Evolutionary conservation across 92 coral and sea anemone species (phyloP).

Genomic region (Heteractis magnifica): DNA sequence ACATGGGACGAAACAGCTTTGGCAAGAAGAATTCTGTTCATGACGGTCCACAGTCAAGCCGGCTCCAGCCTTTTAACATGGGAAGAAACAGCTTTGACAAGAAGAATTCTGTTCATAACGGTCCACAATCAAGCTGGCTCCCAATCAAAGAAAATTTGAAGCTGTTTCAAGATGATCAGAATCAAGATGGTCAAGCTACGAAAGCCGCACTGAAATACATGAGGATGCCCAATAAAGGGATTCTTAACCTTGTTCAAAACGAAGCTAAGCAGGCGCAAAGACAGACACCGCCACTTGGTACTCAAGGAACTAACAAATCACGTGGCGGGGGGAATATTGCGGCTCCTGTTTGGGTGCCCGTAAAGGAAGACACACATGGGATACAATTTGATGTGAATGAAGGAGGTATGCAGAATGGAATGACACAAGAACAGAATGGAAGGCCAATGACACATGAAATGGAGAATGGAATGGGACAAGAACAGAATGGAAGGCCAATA

Average conservation of each 20-base stretch:
- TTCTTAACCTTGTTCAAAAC: neutral
- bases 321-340: neutral
- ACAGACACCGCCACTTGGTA: neutral
- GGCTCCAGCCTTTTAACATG: neutral
- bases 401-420: neutral
- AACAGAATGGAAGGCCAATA: neutral
- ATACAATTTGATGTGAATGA: constrained; percentile 9
- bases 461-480: neutral
- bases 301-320: neutral
- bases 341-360: constrained; percentile 3
- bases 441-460: neutral
- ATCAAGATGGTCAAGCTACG: neutral
- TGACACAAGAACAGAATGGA: neutral
- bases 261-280: neutral
- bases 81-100: neutral
- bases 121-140: neutral
- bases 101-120: neutral
- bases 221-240: neutral
- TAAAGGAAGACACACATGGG: constrained; percentile 5
- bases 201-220: neutral
- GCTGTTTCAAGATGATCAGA: neutral
- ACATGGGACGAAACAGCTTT: neutral
- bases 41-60: neutral
- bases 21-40: neutral
- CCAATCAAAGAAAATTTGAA: neutral